These are phyloP conservation scores for Proteles cristata DNA, from an alignment of 2,113 vertebrate genomes.

Conservation along the genomic window DNA sequence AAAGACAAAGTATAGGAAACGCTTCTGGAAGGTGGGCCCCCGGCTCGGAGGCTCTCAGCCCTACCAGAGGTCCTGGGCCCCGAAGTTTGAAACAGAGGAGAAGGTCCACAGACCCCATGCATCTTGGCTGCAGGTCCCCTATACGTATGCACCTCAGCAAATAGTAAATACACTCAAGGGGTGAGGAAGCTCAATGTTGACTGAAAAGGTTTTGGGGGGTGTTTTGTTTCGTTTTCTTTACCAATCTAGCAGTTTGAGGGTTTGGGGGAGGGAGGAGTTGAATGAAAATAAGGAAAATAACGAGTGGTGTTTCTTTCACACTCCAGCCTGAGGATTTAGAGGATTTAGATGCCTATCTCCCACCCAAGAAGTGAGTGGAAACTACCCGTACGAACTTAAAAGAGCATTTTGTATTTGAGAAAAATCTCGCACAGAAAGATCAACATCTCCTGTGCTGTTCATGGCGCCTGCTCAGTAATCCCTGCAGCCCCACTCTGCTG, in stretches of 20 bases:
- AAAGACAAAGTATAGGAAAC: neutral
- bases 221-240: neutral
- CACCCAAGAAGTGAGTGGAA: neutral
- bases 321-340: neutral
- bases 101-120: neutral
- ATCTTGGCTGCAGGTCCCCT: neutral
- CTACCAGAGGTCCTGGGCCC: neutral
- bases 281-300: neutral
- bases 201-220: neutral
- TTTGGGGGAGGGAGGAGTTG: neutral
- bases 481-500: neutral
- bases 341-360: neutral
- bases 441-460: neutral
- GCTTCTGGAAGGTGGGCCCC: neutral
- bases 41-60: no score
- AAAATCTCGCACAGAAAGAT: neutral
- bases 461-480: neutral
- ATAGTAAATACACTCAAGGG: neutral
- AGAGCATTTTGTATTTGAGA: neutral
- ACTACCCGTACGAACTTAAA: neutral
- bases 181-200: neutral
- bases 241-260: neutral
- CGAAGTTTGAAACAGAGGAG: neutral
- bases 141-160: neutral
- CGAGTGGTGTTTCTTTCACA: neutral